Percentiles rank a stretch among this genome's conserved stretches.
These are phyloP conservation scores for Nipponacmea schrenckii DNA, from an alignment of 2,888 invertebrate genomes.

Conservation along the genomic window DNA sequence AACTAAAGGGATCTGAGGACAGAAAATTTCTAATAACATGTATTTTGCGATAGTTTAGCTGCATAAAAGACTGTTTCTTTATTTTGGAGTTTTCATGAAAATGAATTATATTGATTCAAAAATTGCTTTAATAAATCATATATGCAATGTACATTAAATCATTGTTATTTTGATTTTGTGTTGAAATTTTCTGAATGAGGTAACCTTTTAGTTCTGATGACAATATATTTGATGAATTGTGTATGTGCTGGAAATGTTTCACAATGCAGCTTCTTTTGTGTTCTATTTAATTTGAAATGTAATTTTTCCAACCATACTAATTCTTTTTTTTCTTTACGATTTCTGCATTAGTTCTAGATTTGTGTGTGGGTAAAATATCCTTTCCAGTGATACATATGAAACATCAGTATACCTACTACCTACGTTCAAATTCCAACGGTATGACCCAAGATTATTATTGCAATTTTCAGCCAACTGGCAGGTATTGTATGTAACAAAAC, in stretches of 20 bases:
- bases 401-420: background rate
- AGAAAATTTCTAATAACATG: background rate
- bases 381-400: background rate
- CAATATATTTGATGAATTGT: background rate
- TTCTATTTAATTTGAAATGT: background rate
- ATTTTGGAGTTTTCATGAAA: too few relatives aligned
- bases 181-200: background rate
- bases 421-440: background rate
- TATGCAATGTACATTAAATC: too few relatives aligned
- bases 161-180: too few relatives aligned
- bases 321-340: slow-evolving; percentile 12
- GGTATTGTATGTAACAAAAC: slow-evolving; percentile 18
- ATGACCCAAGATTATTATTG: slow-evolving; percentile 12
- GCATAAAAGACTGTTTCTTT: too few relatives aligned
- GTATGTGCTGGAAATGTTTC: background rate
- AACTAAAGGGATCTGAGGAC: background rate
- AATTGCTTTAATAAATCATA: too few relatives aligned
- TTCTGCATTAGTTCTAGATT: slow-evolving; percentile 10
- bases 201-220: slow-evolving; percentile 9
- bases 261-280: slow-evolving; percentile 2
- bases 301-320: slow-evolving; percentile 7
- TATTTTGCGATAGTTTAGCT: too few relatives aligned
- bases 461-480: slow-evolving; percentile 9
- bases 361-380: slow-evolving; percentile 9
- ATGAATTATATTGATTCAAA: too few relatives aligned